Conservation (phyloP, 2,888 invertebrate genomes). For the Drosophila gaucha region DNA sequence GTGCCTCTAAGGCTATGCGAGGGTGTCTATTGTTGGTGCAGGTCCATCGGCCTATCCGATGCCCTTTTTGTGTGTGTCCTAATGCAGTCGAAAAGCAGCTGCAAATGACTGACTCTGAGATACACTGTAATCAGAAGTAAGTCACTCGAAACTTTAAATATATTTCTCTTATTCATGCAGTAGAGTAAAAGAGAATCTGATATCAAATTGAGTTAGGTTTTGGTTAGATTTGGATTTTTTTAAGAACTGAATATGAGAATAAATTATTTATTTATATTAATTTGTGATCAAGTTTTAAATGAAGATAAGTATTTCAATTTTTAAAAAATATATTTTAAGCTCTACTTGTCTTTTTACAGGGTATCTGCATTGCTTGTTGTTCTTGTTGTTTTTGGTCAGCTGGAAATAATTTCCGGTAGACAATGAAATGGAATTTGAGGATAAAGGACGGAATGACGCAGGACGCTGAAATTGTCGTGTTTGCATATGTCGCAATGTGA, state of each 20-base stretch:
- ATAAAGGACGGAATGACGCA: conserved; percentile 34
- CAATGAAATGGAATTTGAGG: conserved; percentile 49
- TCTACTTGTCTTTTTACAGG: background rate
- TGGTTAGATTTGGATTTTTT: too few relatives aligned
- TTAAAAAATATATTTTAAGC: background rate
- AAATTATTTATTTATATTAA: too few relatives aligned
- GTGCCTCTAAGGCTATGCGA: conserved; percentile 45
- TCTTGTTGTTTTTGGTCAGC: conserved; percentile 43
- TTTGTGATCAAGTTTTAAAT: too few relatives aligned
- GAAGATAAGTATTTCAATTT: too few relatives aligned
- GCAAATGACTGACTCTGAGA: background rate
- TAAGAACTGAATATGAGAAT: too few relatives aligned
- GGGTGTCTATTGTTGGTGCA: conserved; percentile 8
- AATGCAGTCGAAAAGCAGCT: background rate
- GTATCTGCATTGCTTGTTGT: conserved; percentile 35
- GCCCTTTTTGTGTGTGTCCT: background rate
- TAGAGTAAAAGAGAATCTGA: too few relatives aligned
- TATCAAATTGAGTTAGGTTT: too few relatives aligned
- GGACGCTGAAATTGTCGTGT: conserved; percentile 65
- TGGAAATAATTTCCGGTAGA: conserved; percentile 73
- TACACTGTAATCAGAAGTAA: background rate
- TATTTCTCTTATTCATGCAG: too few relatives aligned
- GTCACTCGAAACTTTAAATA: too few relatives aligned
- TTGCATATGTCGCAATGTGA: conserved; percentile 66
- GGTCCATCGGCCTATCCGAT: background rate